A percentile compares a stretch with the other conserved stretches of the same genome.
phyloP scores from a whole-genome alignment of 2,888 invertebrate genomes.

The Agrotis ipsilon region DNA sequence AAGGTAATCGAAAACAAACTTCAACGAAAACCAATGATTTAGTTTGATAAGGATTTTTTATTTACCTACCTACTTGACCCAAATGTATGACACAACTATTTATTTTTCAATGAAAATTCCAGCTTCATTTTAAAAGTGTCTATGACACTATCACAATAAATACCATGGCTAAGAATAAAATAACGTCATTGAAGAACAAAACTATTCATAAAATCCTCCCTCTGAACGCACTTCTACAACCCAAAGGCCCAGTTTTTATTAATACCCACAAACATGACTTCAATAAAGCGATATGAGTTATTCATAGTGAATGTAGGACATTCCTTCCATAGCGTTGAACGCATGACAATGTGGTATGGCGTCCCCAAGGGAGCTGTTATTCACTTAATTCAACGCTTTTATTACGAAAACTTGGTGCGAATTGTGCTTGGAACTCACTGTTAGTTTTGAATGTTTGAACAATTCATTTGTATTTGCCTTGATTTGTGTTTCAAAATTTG shows the following conservation, averaged over 20 bases:
- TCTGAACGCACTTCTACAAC: slow-evolving; percentile 28
- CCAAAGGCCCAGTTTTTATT: slow-evolving; percentile 57
- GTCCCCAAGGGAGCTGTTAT: slow-evolving; percentile 60
- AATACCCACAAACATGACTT: slow-evolving; percentile 60
- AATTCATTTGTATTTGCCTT: slow-evolving; percentile 26
- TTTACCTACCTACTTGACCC: too few relatives aligned
- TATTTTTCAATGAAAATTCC: too few relatives aligned
- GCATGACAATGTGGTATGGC: slow-evolving; percentile 55
- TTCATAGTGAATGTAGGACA: slow-evolving; percentile 68
- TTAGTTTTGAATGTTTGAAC: slow-evolving; percentile 41
- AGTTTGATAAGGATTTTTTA: too few relatives aligned
- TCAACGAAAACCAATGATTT: not conserved
- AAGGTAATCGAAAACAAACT: not conserved
- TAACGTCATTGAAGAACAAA: slow-evolving; percentile 21
- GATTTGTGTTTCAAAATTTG: slow-evolving; percentile 39
- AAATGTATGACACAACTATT: too few relatives aligned
- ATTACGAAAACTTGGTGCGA: slow-evolving; percentile 38
- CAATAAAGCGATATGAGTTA: slow-evolving; percentile 70
- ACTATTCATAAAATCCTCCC: slow-evolving; percentile 30
- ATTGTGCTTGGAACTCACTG: slow-evolving; percentile 40
- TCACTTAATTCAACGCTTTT: slow-evolving; percentile 62
- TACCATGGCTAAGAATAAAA: not conserved
- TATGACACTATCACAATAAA: too few relatives aligned
- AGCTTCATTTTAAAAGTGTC: too few relatives aligned
- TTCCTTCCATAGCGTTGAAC: slow-evolving; percentile 61